Base-by-base conservation (phyloP, 2,113 vertebrate species). In the Nicator chloris region DNA sequence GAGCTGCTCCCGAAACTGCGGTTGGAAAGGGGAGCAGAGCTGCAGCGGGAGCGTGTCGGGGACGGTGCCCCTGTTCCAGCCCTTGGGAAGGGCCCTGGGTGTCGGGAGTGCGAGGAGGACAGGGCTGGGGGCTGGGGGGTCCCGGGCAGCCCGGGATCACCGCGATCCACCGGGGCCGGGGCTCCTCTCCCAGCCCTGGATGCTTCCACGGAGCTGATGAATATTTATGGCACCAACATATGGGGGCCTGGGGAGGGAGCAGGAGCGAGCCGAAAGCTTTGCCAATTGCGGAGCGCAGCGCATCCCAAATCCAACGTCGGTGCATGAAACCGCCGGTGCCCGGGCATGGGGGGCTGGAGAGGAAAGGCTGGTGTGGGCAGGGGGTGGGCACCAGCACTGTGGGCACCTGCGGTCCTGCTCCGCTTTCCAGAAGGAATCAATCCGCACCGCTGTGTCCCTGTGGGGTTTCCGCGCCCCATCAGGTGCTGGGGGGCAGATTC, bases 41-140 rank as follows among this genome's bases (percentile, higher is more conserved):
- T 1, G 30, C 56, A 6, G 61, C 1, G 0, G 71, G 35, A 49
- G 31, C 7, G 1, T 0, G 63, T 1, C 3, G 26, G 26, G 57
- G 33, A 13, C 17, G 18, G 3, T 21, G 51, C 8, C 7, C 28
- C 16, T 1, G 6, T 4, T 3, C 12, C 85, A 39, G 72, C 42
- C 49, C 16, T 11, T 1, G 23, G 50, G 40, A 57, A 22, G 71
- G 27, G 45, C 21, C 4, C 70, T 31, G 54, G 39, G 0, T 28
- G 40, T 18, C 1, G 16, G 57, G 8, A 3, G 23, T 2, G 50
- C 0, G 22, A 3, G 2, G 13, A 9, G 6, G 24, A 11, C 7
- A 22, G 54, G 83, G 45, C 42, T 15, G 27, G 13, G 54, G 83
- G 45, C 42, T 15, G 23, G 11, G 70, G 23, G 40, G 60, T 24